A percentile compares a stretch with the other conserved stretches of the same genome.
phyloP scores from a whole-genome alignment of 2,797 vertebrate genomes.

The Falco novaeseelandiae region DNA sequence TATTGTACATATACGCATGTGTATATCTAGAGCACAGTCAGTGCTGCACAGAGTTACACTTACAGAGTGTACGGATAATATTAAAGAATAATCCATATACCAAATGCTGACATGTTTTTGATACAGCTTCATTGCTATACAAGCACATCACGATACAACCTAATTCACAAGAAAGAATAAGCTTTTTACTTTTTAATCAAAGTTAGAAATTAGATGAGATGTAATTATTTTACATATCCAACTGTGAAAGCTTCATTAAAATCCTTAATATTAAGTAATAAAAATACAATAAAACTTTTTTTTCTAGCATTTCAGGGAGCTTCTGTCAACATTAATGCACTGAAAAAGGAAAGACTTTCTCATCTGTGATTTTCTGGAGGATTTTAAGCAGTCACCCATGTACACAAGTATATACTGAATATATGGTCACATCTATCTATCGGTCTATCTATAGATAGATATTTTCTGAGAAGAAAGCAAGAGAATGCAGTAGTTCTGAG shows the following conservation, averaged over 20 bases:
- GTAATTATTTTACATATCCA: slow-evolving; percentile 46
- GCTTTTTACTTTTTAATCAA: slow-evolving; percentile 33
- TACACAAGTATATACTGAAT: background rate
- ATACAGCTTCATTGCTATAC: background rate
- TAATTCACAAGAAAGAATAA: background rate
- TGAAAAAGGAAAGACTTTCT: background rate
- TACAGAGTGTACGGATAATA: background rate
- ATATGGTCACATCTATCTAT: background rate
- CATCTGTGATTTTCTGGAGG: background rate
- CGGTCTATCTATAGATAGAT: rapidly evolving
- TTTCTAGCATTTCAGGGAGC: background rate
- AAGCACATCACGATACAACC: background rate
- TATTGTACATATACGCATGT: rapidly evolving
- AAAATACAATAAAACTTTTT: background rate
- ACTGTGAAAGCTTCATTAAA: slow-evolving; percentile 25
- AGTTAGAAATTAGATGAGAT: slow-evolving; percentile 16
- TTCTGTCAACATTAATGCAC: background rate
- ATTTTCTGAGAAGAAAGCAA: background rate
- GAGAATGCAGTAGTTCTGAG: background rate
- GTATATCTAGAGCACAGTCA: background rate
- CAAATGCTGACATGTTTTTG: background rate
- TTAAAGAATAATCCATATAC: background rate
- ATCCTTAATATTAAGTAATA: slow-evolving; percentile 21
- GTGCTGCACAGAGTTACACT: background rate
- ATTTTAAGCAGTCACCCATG: background rate